Evolutionary conservation across 2,888 invertebrate genomes (phyloP), one percentile per base, ranked within the genome.

Genomic region (Dryococelus australis): DNA sequence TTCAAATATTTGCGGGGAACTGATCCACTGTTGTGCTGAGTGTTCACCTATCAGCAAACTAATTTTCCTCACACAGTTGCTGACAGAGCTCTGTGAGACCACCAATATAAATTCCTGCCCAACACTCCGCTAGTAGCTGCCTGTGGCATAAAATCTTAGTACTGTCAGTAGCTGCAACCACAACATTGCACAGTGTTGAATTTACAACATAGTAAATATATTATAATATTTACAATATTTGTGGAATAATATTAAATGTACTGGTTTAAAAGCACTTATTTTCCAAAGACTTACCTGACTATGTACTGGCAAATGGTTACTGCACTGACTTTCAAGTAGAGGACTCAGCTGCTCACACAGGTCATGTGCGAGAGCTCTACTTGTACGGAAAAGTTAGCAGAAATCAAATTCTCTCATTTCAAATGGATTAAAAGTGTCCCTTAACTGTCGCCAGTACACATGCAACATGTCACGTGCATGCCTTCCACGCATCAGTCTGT

Each of bases 71-170:
- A 87, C 86, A 65, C 86, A 83, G 26, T 83, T 79, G 65, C 86
- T 84, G 9, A 86, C 86, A 47, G 65, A 47, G 13, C 65, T 47
- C 65, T 87, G 87, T 43, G 83, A 81, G 35, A 87, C 65, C 20
- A 26, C 87, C 27, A 87, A 24, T 51, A 26, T n/a, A 51, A 84
- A 87, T 43, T 86, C 86, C 84, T 87, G 86, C 24, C 86, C 86
- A n/a, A 87, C 87, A 65, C 35, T 43, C 24, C 86, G 86, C 65
- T 87, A 86, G 80, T 87, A 87, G 35, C 85, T 85, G n/a, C n/a
- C 87, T 43, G 87, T 86, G 24, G 87, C 87, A 47, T 43, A 87
- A 81, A 87, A 87, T 27, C 87, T 87, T 13, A 87, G 26, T 35
- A 86, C 87, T 28, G 83, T 43, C n/a, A 87, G 83, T 24, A 87